These are phyloP conservation scores for Nymphicus hollandicus DNA, from an alignment of 2,113 vertebrate species.

Conservation along the genomic window DNA sequence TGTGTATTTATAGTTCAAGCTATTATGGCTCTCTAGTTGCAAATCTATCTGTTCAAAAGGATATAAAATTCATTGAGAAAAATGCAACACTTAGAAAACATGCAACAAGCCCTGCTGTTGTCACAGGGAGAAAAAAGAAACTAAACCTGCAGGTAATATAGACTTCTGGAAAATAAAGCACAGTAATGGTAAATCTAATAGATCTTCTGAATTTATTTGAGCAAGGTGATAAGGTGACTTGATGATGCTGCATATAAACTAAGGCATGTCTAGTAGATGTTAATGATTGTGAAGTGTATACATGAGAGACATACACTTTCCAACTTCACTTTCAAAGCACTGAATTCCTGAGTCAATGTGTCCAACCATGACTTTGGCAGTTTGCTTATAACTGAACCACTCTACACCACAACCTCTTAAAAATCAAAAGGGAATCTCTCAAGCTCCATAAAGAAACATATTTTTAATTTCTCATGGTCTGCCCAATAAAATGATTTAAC, in stretches of 20 bases:
- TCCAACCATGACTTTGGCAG: not conserved
- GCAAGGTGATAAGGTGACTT: not conserved
- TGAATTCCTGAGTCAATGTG: not conserved
- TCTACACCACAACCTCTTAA: not conserved
- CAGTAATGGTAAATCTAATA: not conserved
- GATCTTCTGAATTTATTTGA: not conserved
- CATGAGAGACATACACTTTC: not conserved
- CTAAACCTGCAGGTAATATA: not conserved
- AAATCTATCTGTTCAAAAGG: not conserved
- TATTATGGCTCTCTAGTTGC: not conserved
- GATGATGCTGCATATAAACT: not conserved
- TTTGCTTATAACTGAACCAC: not conserved
- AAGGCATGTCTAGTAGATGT: not conserved
- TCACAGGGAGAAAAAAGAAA: not conserved
- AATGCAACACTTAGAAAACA: not conserved
- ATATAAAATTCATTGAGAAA: not conserved
- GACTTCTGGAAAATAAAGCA: not conserved
- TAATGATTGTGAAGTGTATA: not conserved
- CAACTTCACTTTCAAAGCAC: not conserved
- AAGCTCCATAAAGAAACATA: not conserved
- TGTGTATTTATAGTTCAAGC: not conserved
- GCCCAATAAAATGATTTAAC: not conserved
- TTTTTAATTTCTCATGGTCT: not conserved
- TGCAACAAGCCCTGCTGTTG: not conserved
- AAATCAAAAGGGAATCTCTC: rapidly evolving